Base-by-base conservation (phyloP, 2,113 vertebrate genomes). In the Tenebrosternarchus preto region DNA sequence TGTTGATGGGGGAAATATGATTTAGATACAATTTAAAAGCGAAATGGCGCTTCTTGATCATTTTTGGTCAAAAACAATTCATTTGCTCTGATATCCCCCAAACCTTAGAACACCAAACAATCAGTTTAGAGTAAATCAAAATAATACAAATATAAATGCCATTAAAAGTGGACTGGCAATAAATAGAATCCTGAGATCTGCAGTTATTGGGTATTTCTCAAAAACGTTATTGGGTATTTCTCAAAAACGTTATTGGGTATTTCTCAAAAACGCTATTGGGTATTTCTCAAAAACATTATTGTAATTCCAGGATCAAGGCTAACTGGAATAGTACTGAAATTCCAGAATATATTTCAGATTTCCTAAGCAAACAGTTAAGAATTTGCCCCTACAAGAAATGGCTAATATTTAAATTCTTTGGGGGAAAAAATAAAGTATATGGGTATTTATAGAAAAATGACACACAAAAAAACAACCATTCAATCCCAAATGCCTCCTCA, bases 341-440 rank as follows among this genome's bases (percentile, higher is more conserved):
- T 86, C 85, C 80, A 88, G 88, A 88, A 86, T 86, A 82, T 80
- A 87, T 83, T 88, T 66, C 76, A 87, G 86, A 90, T 89, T 89
- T 89, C 84, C 87, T 84, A 67, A 80, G 60, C 86, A 82, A 88
- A 85, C 80, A 71, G 86, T 83, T 85, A 82, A 83, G 60, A 85
- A 83, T 82, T 63, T 80, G 68, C 82, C 77, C 68, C 83, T 83
- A 85, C 76, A 84, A 85, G 68, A 86, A 87, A 91, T 85, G 87
- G 86, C 82, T 84, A 84, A 88, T 87, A 68, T 86, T 89, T 82
- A 39, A 88, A 89, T 89, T 92, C 91, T 93, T 93, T 93, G 91
- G 91, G 91, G 70, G 85, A 88, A 92, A 94, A 95, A 92, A 92
- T 88, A 70, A 80, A 92, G 89, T 90, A 92, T 93, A 95, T 94